Conservation (phyloP, 2,888 invertebrate species). For the Lomographa bimaculata region DNA sequence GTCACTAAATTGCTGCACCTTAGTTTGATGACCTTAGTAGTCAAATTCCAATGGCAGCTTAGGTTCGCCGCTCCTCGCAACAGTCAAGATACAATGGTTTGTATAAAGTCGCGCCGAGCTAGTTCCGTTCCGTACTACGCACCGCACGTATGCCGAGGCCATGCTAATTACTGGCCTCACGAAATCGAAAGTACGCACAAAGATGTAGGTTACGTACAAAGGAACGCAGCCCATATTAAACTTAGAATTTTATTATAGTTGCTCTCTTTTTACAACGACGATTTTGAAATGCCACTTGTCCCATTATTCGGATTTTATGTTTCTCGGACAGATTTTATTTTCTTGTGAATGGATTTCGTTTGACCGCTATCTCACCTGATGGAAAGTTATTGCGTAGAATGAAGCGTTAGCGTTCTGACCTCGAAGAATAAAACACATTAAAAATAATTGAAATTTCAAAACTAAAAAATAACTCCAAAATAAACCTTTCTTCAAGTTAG, state of each 20-base stretch:
- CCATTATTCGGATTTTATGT: conserved; percentile 24
- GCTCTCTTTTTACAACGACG: conserved; percentile 29
- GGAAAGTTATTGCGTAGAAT: conserved; percentile 15
- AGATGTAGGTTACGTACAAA: conserved; percentile 62
- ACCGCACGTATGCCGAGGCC: conserved; percentile 71
- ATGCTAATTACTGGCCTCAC: conserved; percentile 78
- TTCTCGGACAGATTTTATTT: conserved; percentile 8
- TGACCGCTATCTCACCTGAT: conserved; percentile 12
- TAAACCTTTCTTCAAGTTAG: too few species aligned
- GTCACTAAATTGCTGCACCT: neutral
- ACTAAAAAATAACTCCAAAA: too few species aligned
- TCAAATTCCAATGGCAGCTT: conserved; percentile 1
- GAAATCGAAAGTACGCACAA: conserved; percentile 75
- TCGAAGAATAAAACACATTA: too few species aligned
- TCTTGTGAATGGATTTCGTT: conserved; percentile 8
- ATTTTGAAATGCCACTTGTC: conserved; percentile 40
- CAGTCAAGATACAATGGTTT: conserved; percentile 19
- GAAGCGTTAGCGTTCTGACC: too few species aligned
- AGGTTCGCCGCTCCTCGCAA: neutral
- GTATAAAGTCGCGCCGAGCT: conserved; percentile 40
- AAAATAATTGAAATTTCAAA: too few species aligned
- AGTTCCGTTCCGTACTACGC: conserved; percentile 75
- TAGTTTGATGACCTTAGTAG: conserved; percentile 1
- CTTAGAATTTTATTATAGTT: conserved; percentile 37
- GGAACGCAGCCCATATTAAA: conserved; percentile 55